Evolutionary conservation across 1,140 invertebrate species (phyloP).

Genomic region (Hermetia illucens): DNA sequence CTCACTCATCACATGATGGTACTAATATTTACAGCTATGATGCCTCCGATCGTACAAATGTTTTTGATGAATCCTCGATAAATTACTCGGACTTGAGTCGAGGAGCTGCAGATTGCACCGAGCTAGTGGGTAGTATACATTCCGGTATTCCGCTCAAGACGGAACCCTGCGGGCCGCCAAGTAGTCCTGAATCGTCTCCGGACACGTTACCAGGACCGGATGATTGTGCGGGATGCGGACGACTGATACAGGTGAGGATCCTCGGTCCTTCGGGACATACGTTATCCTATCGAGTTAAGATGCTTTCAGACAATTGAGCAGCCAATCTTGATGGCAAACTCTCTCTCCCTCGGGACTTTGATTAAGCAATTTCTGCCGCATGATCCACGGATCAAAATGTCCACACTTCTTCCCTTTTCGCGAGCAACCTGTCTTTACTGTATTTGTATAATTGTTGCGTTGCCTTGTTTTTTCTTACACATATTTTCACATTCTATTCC

Average conservation of each 20-base stretch:
- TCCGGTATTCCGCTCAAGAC: slow-evolving; percentile 31
- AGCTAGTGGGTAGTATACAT: slow-evolving; percentile 24
- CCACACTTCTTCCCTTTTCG: too few species aligned
- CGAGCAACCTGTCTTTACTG: too few species aligned
- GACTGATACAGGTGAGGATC: slow-evolving; percentile 24
- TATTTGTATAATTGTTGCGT: too few species aligned
- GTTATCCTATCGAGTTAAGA: too few species aligned
- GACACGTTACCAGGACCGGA: slow-evolving; percentile 20
- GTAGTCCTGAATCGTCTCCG: slow-evolving; percentile 27
- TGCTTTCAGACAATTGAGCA: too few species aligned
- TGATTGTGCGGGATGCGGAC: slow-evolving; percentile 30
- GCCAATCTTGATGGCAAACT: too few species aligned
- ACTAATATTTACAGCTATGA: slow-evolving; percentile 16
- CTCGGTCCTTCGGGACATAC: too few species aligned
- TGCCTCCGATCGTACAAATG: slow-evolving; percentile 22
- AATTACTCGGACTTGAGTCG: slow-evolving; percentile 27
- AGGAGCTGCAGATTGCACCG: slow-evolving; percentile 23
- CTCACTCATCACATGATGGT: neutral
- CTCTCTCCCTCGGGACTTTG: too few species aligned
- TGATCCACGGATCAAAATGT: too few species aligned
- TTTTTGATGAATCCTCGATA: slow-evolving; percentile 22
- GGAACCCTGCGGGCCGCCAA: slow-evolving; percentile 26
- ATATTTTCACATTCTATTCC: slow-evolving; percentile 7
- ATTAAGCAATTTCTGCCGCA: too few species aligned
- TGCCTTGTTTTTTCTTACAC: too few species aligned